Base-by-base conservation (phyloP, 2,888 invertebrate species). In the Meiosimyza decipiens region DNA sequence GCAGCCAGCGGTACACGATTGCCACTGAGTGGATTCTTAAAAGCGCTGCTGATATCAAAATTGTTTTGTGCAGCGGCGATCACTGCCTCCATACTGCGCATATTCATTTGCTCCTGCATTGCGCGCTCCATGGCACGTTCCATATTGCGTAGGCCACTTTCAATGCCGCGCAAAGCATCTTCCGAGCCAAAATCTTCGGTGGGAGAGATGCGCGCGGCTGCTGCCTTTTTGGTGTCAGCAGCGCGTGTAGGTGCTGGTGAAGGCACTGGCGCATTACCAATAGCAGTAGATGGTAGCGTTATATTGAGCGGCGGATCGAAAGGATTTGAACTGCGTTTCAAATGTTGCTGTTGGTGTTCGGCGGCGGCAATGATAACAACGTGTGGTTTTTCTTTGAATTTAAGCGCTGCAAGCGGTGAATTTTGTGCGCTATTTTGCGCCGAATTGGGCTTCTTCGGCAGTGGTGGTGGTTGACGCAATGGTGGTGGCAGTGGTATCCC, bases 131-230 rank as follows among this genome's bases (percentile, higher is more conserved):
- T 87, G 70, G 87, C 87, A 22, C 87, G 83, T 75, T 87, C 87
- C 87, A 87, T 87, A 72, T 87, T 87, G 22, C 87, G 83, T 18
- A 87, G 77, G 4, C 87, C 87, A 70, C 87, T 87, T 73, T 87
- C 87, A 18, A 87, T 87, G 62, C 87, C 87, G 0, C 87, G 83
- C 62, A 87, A 74, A 0, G 87, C 87, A 76, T 87, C 87, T 73
- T 87, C 87, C 7, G 87, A 87, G 3, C 87, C 87, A 55, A 87
- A 87, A 57, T 87, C 87, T 63, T 87, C 87, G 7, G 83, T 82
- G 68, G 86, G 86, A 15, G 86, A 86, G 0, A 81, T 74, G 28
- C 80, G 80, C 18, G 75, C 75, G 5, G 49, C 64, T 72, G 74
- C 16, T 68, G 51, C 72, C 57, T 68, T 62, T 11, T 68, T 60